phyloP scores from a whole-genome alignment of 2,888 invertebrate genomes.

The Apamea anceps region DNA sequence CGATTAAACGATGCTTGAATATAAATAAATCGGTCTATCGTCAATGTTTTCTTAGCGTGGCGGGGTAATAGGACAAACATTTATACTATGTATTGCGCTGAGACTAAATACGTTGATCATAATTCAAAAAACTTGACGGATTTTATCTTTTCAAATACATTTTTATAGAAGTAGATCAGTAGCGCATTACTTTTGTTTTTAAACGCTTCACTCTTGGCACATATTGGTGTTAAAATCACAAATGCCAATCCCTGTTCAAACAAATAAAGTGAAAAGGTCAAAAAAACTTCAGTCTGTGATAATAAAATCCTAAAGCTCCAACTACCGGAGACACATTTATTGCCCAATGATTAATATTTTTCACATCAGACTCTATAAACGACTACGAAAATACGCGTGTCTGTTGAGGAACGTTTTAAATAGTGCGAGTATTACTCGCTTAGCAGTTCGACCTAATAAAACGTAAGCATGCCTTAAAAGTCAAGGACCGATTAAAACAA shows the following conservation, averaged over 20 bases:
- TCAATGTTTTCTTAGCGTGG: too few relatives aligned
- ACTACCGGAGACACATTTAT: slow-evolving; percentile 53
- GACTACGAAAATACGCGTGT: slow-evolving; percentile 37
- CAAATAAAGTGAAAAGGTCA: slow-evolving; percentile 46
- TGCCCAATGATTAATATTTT: slow-evolving; percentile 50
- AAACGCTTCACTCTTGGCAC: slow-evolving; percentile 40
- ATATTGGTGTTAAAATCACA: slow-evolving; percentile 43
- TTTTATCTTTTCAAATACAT: slow-evolving; percentile 32
- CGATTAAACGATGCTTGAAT: not conserved
- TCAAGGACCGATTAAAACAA: slow-evolving; percentile 57
- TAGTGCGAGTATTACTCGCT: slow-evolving; percentile 41
- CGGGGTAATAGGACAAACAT: not conserved
- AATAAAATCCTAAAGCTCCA: slow-evolving; percentile 38
- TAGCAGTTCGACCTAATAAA: slow-evolving; percentile 44
- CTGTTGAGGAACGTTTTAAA: slow-evolving; percentile 43
- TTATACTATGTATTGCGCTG: not conserved
- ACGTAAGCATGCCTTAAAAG: slow-evolving; percentile 48
- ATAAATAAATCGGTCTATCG: not conserved
- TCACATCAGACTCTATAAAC: slow-evolving; percentile 45
- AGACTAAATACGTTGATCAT: slow-evolving; percentile 20
- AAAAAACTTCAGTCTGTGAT: slow-evolving; percentile 34
- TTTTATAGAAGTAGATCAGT: slow-evolving; percentile 36
- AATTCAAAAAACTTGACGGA: slow-evolving; percentile 26
- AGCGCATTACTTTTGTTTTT: slow-evolving; percentile 28
- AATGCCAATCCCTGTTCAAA: slow-evolving; percentile 44